Evolutionary conservation across 1,140 invertebrate genomes (phyloP).

Genomic region (Neomicropteryx cornuta): DNA sequence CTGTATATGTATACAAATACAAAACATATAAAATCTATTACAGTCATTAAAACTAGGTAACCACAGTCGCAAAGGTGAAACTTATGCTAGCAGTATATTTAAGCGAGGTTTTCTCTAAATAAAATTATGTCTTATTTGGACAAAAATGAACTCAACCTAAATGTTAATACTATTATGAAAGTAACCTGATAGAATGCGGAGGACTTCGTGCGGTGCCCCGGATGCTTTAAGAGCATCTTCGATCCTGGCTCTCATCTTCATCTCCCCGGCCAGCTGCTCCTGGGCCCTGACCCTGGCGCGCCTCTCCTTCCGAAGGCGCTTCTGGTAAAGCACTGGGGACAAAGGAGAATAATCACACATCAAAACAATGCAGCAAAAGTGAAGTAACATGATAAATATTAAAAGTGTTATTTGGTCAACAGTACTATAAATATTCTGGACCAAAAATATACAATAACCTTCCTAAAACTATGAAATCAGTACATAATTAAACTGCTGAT

Average conservation of each 20-base stretch:
- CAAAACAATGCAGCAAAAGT: background rate
- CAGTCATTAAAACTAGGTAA: too few relatives aligned
- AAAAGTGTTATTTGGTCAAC: too few relatives aligned
- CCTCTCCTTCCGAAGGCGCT: conserved; percentile 75
- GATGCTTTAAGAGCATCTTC: conserved; percentile 70
- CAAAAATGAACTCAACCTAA: too few relatives aligned
- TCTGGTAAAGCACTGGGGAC: conserved; percentile 72
- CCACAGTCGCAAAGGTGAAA: too few relatives aligned
- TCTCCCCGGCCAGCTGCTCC: conserved; percentile 70
- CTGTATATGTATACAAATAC: too few relatives aligned
- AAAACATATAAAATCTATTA: too few relatives aligned
- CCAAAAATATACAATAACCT: too few relatives aligned
- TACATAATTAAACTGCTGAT: too few relatives aligned
- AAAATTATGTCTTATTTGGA: background rate
- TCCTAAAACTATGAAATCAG: too few relatives aligned
- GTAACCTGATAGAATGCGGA: conserved; percentile 68
- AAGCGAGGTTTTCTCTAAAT: background rate
- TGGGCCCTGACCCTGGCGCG: conserved; percentile 70
- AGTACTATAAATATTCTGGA: too few relatives aligned
- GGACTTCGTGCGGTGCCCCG: conserved; percentile 61
- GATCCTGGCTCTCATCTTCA: conserved; percentile 63
- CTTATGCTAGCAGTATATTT: too few relatives aligned
- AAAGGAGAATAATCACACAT: conserved; percentile 19
- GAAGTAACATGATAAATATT: conserved; percentile 1
- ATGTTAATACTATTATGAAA: too few relatives aligned